Base-by-base conservation (phyloP, 1,140 invertebrate genomes). In the Rhopalosiphum maidis region DNA sequence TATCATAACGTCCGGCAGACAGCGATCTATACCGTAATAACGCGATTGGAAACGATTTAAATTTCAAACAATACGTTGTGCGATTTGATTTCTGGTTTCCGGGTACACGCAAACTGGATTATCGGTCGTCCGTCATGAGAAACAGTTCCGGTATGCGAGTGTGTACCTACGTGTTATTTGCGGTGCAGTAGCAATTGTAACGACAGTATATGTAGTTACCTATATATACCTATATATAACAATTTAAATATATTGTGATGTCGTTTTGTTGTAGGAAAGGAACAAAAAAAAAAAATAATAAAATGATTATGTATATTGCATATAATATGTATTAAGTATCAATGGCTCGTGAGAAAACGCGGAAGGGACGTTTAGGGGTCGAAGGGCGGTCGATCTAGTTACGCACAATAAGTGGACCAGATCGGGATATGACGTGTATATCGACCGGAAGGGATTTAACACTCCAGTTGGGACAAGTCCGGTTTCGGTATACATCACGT, bases 381-480 rank as follows among this genome's bases (percentile, higher is more conserved):
- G 82, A 85, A 93, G 91, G 91, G n/a, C 91, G 48, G 82, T 68
- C 91, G 91, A 93, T 93, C 48, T 55, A 93, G 48, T 83, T 85
- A 48, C 91, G 48, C 35, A 46, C 68, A 92, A 92, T 85, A 54
- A 85, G 91, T 92, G 91, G 91, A 92, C 91, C 77, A 51, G 91
- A 92, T 85, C 91, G 87, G 48, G 35, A 60, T 37, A 25, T 30
- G 88, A 60, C 88, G 91, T 51, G 48, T 85, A 93, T 93, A 93
- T 93, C 91, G 91, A 93, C 91, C 91, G 91, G 91, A 93, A 93
- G 91, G 91, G 91, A 93, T 93, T 93, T 85, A 86, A 82, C 37
- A 93, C 48, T 37, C 82, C 90, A 37, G 23, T 92, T 85, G 48
- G 35, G 88, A 87, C 86, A 35, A 68, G 54, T 60, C 89, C 54